Percentiles rank a stretch among this genome's conserved stretches.
phyloP scores from a whole-genome alignment of 2,797 vertebrate genomes.

The Sciaenops ocellatus region DNA sequence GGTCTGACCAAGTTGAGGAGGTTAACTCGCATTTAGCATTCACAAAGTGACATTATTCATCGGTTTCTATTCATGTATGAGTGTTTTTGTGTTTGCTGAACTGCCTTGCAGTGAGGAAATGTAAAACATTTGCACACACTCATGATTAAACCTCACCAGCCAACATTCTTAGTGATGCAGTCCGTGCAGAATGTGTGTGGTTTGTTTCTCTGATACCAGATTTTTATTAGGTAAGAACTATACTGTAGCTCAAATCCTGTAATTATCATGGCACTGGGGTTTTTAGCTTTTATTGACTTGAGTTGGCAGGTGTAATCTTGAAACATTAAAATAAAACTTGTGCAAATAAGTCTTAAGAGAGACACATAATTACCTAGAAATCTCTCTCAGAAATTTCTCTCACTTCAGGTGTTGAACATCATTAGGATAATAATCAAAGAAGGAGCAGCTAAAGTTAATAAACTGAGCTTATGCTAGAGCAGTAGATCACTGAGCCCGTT shows the following conservation, averaged over 20 bases:
- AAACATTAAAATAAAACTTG: constrained; percentile 8
- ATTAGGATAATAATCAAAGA: constrained; percentile 2
- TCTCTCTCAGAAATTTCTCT: not conserved
- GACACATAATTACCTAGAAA: not conserved
- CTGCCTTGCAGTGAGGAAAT: constrained; percentile 11
- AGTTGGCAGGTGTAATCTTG: not conserved
- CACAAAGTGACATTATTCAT: constrained; percentile 43
- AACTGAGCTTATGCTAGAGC: not conserved
- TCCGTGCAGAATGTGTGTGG: not conserved
- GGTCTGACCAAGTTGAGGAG: constrained; percentile 1
- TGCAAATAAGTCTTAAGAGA: not conserved
- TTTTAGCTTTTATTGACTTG: constrained; percentile 5
- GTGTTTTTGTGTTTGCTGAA: constrained; percentile 9
- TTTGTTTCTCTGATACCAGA: not conserved
- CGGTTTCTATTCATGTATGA: constrained; percentile 13
- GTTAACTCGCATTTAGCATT: constrained; percentile 39
- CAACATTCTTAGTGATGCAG: not conserved
- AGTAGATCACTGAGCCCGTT: not conserved
- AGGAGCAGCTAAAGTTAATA: not conserved
- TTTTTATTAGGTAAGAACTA: too few relatives aligned
- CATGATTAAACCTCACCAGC: constrained; percentile 10
- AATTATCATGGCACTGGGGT: not conserved
- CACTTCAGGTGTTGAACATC: not conserved
- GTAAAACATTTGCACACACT: not conserved
- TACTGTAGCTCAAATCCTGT: not conserved